Conservation (phyloP, 2,797 vertebrate genomes). For the Apodemus agrarius region DNA sequence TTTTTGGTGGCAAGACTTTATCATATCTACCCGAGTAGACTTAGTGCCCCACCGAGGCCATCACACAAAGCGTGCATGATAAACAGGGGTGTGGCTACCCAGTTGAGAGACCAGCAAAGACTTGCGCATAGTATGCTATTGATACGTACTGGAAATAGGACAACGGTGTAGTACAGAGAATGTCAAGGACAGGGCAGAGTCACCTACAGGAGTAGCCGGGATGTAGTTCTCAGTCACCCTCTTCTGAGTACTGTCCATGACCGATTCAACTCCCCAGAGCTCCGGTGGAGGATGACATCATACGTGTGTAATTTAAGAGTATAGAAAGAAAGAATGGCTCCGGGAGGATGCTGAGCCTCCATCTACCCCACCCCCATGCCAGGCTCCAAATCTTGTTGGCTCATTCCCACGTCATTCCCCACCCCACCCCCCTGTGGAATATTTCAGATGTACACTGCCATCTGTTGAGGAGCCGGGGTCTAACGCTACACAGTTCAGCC, state of each 20-base stretch:
- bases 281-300: conserved; percentile 61
- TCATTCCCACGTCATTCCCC: conserved; percentile 75
- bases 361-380: conserved; percentile 63
- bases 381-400: conserved; percentile 58
- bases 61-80: background rate
- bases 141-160: background rate
- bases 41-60: background rate
- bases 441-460: conserved; percentile 78
- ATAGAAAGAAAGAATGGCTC: background rate
- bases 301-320: conserved; percentile 69
- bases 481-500: conserved; percentile 70
- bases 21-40: background rate
- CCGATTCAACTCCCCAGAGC: background rate
- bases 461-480: conserved; percentile 78
- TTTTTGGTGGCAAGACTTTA: background rate
- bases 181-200: background rate
- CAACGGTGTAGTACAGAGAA: too few relatives aligned
- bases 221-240: background rate
- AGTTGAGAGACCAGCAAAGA: background rate
- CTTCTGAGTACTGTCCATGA: conserved; percentile 8
- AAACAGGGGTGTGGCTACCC: background rate
- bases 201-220: background rate
- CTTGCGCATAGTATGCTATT: background rate
- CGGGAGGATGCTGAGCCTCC: conserved; percentile 21
- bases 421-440: conserved; percentile 72